Evolutionary conservation across 2,888 invertebrate species (phyloP).

Genomic region (Stenolophus ochropezus): DNA sequence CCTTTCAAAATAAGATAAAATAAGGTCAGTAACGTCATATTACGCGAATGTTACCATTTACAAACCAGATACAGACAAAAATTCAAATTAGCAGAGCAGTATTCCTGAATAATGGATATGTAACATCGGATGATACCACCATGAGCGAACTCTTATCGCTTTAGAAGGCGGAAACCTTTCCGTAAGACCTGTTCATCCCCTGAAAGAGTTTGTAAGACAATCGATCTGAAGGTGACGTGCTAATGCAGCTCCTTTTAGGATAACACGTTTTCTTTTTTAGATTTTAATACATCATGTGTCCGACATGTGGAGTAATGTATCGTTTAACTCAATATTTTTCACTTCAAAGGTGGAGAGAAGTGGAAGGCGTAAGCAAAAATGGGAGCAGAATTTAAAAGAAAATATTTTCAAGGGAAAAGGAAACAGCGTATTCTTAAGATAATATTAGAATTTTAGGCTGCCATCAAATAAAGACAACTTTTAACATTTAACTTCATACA

Average conservation of each 20-base stretch:
- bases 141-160: neutral
- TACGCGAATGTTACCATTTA: too few species aligned
- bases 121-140: neutral
- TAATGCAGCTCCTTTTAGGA: constrained; percentile 32
- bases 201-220: constrained; percentile 23
- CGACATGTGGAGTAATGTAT: constrained; percentile 10
- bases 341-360: neutral
- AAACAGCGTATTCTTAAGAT: neutral
- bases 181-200: neutral
- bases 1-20: too few species aligned
- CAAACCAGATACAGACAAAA: too few species aligned
- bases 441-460: neutral
- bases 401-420: neutral
- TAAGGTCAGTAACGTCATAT: too few species aligned
- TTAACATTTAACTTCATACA: neutral
- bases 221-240: constrained; percentile 23
- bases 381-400: constrained; percentile 1
- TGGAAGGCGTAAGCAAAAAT: neutral
- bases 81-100: neutral
- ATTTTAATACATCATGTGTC: constrained; percentile 29
- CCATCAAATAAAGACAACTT: neutral
- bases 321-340: constrained; percentile 32
- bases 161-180: neutral
- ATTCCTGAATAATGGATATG: neutral
- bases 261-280: constrained; percentile 35